Percentiles rank a stretch among this genome's conserved stretches.
phyloP scores from a whole-genome alignment of 2,113 vertebrate species.

The Puffinus mauretanicus region DNA sequence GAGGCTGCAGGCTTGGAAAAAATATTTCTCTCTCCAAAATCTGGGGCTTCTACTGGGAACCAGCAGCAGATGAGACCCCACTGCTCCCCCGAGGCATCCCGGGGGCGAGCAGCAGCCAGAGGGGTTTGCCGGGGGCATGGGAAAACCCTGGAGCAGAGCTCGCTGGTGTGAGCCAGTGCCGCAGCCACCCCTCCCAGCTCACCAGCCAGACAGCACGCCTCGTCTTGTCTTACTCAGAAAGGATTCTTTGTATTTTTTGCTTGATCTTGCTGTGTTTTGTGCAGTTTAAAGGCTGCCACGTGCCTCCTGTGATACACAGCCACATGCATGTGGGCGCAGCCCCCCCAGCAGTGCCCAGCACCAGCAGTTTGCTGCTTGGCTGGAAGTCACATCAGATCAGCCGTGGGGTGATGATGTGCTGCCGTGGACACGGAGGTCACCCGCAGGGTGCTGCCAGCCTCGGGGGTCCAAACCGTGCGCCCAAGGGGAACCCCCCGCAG shows the following conservation, averaged over 20 bases:
- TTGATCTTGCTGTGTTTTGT: neutral
- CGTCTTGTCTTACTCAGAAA: neutral
- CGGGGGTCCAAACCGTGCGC: fast-evolving
- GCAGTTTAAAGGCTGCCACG: neutral
- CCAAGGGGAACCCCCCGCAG: fast-evolving
- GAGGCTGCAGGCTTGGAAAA: neutral
- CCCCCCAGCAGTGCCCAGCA: neutral
- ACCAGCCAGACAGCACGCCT: neutral
- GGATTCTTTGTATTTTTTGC: neutral
- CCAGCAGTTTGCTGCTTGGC: neutral
- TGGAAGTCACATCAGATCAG: neutral
- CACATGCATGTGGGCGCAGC: fast-evolving
- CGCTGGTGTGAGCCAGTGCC: neutral
- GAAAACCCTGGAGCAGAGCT: fast-evolving
- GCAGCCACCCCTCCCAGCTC: neutral
- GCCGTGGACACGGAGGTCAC: neutral
- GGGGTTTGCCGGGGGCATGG: neutral
- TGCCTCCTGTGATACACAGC: neutral
- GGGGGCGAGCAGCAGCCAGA: neutral
- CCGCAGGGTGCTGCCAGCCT: neutral
- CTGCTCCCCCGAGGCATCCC: neutral
- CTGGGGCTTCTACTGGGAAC: neutral
- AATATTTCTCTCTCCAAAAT: neutral
- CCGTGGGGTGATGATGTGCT: fast-evolving
- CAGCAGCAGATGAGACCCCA: neutral